These are phyloP conservation scores for Grammomys dolichurus DNA, from an alignment of 2,113 vertebrate species.

Conservation along the genomic window DNA sequence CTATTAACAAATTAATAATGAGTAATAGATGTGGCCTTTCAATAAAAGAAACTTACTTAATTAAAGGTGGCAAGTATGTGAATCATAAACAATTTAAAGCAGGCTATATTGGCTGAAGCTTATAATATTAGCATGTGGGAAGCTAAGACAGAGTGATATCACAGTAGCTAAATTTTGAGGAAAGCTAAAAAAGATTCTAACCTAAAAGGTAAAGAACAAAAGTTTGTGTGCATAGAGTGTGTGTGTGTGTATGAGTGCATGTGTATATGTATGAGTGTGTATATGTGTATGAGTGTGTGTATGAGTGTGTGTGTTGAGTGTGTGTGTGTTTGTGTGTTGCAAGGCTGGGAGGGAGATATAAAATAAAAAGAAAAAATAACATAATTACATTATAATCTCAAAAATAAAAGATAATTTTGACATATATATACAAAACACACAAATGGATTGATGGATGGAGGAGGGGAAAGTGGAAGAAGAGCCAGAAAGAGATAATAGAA, in stretches of 20 bases:
- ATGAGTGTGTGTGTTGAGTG: too few species aligned
- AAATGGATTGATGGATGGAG: neutral
- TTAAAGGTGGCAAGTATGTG: too few species aligned
- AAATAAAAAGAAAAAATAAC: neutral
- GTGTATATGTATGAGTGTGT: neutral
- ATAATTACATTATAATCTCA: neutral
- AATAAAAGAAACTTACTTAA: neutral
- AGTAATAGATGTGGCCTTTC: neutral
- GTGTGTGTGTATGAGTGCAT: too few species aligned
- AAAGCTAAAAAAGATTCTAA: neutral
- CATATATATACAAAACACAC: too few species aligned
- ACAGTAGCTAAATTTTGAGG: neutral
- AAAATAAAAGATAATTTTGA: too few species aligned
- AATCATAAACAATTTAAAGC: neutral
- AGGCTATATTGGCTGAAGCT: neutral
- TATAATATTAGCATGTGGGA: neutral
- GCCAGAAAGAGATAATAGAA: neutral
- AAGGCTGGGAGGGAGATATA: too few species aligned
- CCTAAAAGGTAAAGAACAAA: neutral
- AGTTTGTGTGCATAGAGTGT: neutral
- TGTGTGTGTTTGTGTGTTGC: too few species aligned
- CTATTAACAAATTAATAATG: neutral
- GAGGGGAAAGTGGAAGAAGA: neutral
- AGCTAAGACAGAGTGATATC: neutral
- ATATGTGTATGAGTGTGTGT: too few species aligned